phyloP scores from a whole-genome alignment of 2,113 vertebrate species.

The Neodon shergylaensis region DNA sequence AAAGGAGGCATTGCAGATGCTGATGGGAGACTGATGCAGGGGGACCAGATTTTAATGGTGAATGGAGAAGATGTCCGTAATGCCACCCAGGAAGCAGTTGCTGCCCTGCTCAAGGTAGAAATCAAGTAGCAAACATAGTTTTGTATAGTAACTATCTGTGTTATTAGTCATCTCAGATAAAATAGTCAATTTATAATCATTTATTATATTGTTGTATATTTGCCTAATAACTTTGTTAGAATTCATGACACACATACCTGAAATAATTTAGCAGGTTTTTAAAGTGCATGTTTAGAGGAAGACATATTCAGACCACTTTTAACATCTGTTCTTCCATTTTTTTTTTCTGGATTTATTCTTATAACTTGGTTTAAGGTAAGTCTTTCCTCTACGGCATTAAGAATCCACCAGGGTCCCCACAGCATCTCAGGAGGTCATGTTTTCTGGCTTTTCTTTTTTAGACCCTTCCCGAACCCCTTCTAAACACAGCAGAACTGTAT shows the following conservation, averaged over 20 bases:
- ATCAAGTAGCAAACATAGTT: not conserved
- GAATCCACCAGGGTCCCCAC: not conserved
- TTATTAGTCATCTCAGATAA: constrained; percentile 14
- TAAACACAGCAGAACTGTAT: not conserved
- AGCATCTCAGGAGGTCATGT: not conserved
- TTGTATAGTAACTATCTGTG: not conserved
- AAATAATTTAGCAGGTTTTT: not conserved
- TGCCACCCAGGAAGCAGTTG: constrained; percentile 95
- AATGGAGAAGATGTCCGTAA: constrained; percentile 94
- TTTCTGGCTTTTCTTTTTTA: not conserved
- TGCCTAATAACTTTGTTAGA: not conserved
- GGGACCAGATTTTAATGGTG: constrained; percentile 96
- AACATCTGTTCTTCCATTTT: not conserved
- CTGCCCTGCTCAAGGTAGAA: constrained; percentile 94
- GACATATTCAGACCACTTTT: not conserved
- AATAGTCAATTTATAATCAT: not conserved
- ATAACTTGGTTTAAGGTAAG: not conserved
- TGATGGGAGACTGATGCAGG: constrained; percentile 93
- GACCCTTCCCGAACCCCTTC: not conserved
- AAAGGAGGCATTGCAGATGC: constrained; percentile 94
- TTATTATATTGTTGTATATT: not conserved
- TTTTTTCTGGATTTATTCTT: not conserved
- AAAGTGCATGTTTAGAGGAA: not conserved
- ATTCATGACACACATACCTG: accelerated
- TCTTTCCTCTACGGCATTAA: not conserved